These are phyloP conservation scores for Engraulis encrasicolus DNA, from an alignment of 2,113 vertebrate genomes.

Conservation along the genomic window DNA sequence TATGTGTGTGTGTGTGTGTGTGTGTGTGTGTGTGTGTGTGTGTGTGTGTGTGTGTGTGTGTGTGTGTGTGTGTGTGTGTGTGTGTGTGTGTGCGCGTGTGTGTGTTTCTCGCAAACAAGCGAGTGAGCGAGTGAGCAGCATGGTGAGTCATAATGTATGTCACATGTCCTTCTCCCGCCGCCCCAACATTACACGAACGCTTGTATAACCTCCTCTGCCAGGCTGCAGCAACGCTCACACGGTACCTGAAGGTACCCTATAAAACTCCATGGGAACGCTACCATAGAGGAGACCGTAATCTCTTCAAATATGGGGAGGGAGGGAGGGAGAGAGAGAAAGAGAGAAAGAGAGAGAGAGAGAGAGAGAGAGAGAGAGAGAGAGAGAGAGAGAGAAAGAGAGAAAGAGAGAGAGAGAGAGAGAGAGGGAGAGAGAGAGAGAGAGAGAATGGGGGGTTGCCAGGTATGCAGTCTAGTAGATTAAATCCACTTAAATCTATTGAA, in stretches of 20 bases:
- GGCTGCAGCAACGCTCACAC: no score
- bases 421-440: no score
- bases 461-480: no score
- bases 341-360: no score
- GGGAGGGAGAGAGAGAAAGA: no score
- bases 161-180: constrained; percentile 19
- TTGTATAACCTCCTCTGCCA: constrained; percentile 10
- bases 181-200: constrained; percentile 24
- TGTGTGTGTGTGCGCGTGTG: background rate
- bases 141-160: constrained; percentile 36
- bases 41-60: background rate
- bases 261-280: background rate
- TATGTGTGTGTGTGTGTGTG: background rate
- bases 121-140: background rate
- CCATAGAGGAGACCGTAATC: background rate
- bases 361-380: no score
- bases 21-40: background rate
- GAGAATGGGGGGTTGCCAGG: no score
- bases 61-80: background rate
- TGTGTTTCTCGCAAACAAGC: background rate
- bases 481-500: background rate
- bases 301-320: background rate
- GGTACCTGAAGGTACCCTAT: no score
- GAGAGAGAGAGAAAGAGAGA: no score
- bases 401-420: no score